Conservation (phyloP, 2,113 vertebrate genomes). For the Nibea albiflora region DNA sequence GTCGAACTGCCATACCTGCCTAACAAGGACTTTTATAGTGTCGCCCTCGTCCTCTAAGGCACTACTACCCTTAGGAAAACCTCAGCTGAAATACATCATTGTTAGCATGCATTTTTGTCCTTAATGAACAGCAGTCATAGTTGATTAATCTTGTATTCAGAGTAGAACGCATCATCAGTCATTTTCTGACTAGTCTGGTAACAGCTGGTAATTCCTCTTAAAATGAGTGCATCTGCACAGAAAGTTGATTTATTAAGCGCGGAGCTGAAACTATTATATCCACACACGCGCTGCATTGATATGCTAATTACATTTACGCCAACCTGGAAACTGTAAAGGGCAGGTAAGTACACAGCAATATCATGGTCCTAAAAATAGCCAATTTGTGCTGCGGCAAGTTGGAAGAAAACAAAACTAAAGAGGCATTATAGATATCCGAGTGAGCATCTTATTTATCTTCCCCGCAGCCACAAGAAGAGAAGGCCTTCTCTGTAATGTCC, state of each 20-base stretch:
- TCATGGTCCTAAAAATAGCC: constrained; percentile 28
- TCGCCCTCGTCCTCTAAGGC: constrained; percentile 30
- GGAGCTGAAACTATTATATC: background rate
- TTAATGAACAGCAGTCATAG: constrained; percentile 52
- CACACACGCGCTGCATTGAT: background rate
- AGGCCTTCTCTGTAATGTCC: constrained; percentile 27
- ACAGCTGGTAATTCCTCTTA: constrained; percentile 47
- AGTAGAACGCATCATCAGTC: constrained; percentile 39
- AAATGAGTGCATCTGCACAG: constrained; percentile 31
- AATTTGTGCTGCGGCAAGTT: background rate
- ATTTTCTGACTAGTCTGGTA: constrained; percentile 32
- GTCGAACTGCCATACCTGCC: constrained; percentile 39
- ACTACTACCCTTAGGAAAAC: constrained; percentile 17
- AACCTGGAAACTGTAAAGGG: too few relatives aligned
- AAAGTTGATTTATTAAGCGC: constrained; percentile 44
- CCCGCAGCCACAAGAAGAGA: background rate
- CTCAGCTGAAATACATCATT: constrained; percentile 47
- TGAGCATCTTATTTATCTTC: constrained; percentile 8
- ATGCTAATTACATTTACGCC: constrained; percentile 18
- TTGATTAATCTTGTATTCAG: constrained; percentile 51
- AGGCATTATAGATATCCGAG: background rate
- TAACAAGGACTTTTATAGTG: constrained; percentile 51
- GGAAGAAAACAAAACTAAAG: constrained; percentile 5
- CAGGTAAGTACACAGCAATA: constrained; percentile 30
- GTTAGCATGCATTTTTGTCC: constrained; percentile 24